Conservation (phyloP, 2,113 vertebrate species). For the human region GRCh38 chr4:66144501-66145000, state of each 20-base stretch:
- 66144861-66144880: not conserved
- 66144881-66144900: not conserved
- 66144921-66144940: not conserved
- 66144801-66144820: not conserved
- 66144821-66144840: not conserved
- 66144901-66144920: not conserved
- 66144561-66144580: not conserved
- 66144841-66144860: not conserved
- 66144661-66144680: not conserved
- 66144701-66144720: not conserved
- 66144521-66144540: not conserved
- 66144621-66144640: not conserved
- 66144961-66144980: not conserved
- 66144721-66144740: not conserved
- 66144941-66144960: not conserved
- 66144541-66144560: not conserved
- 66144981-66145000: not conserved
- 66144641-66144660: not conserved
- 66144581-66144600: not conserved
- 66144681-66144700: not conserved
- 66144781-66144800: not conserved
- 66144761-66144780: not conserved
- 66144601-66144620: not conserved
- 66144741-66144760: not conserved
- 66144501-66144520: not conserved